Conservation (phyloP, 2,888 invertebrate species). For the Caenorhabditis sp. region DNA sequence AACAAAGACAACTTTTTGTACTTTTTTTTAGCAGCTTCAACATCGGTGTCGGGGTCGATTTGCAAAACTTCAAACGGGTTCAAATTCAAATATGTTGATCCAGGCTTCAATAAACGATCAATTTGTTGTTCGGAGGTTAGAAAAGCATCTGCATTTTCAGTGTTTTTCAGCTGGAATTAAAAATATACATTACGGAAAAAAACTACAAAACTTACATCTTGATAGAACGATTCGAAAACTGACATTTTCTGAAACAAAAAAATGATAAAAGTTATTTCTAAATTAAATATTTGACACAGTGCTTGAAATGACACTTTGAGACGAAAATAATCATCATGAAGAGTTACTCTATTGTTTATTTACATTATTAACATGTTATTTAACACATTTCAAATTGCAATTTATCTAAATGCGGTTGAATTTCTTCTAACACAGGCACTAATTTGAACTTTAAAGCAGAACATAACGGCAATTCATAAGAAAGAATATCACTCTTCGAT, state of each 20-base stretch:
- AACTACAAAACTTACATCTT: conserved; percentile 52
- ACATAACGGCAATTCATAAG: conserved; percentile 51
- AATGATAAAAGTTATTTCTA: background rate
- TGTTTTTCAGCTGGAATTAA: conserved; percentile 88
- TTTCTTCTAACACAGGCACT: conserved; percentile 32
- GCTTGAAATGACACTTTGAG: too few species aligned
- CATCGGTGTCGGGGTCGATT: conserved; percentile 82
- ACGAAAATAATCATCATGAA: too few species aligned
- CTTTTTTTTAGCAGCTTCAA: conserved; percentile 94
- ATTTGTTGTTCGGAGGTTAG: conserved; percentile 96
- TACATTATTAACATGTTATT: background rate
- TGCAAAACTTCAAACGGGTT: conserved; percentile 80
- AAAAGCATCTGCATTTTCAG: conserved; percentile 94
- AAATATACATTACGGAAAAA: background rate
- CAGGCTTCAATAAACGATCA: conserved; percentile 90
- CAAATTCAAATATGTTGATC: conserved; percentile 96
- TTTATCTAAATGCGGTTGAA: conserved; percentile 44
- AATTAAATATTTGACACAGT: too few species aligned
- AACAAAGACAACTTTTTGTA: conserved; percentile 92
- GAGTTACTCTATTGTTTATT: background rate
- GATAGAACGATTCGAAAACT: conserved; percentile 65
- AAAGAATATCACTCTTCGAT: conserved; percentile 36
- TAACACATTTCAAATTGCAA: conserved; percentile 26
- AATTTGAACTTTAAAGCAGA: conserved; percentile 47
- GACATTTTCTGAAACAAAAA: conserved; percentile 12